Base-by-base conservation (phyloP, 2,888 invertebrate species). In the Volucella zonaria region DNA sequence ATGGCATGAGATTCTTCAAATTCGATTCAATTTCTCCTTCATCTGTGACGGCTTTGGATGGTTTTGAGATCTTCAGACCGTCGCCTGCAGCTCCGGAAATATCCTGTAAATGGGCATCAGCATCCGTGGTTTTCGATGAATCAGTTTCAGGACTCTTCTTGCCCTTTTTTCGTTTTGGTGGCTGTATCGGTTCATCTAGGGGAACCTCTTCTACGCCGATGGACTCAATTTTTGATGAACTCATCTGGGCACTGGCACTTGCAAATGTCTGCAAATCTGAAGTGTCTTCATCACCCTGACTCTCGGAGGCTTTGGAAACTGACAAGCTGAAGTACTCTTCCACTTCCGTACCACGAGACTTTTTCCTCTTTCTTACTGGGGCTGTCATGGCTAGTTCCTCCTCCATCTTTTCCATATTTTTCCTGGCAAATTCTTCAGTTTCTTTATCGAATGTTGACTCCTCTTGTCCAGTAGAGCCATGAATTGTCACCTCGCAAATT, bases 401-500 rank as follows among this genome's bases (percentile, higher is more conserved):
- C n/a, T 94, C 94, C 80, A 93, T 92, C 87, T 91, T 91, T 8
- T 92, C 91, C 58, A 91, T 89, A 6, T 89, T 90, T 80, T 90
- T 85, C 89, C 91, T 87, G 81, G 90, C 89, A 90, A 92, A 89
- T 87, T 92, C 89, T 93, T 94, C 88, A 91, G 92, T 90, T 93
- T 89, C 88, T 58, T 89, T 94, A 88, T 95, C 94, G 9, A 89
- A 89, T 4, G 89, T 88, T n/a, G 89, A 82, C 8, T 89, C 90
- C 1, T 92, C 92, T 8, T 91, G 90, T 1, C 92, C 93, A 8
- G 93, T 90, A 12, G 93, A 92, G 74, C 93, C 93, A 73, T 94
- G 93, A 75, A 94, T 92, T 62, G 94, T 94, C 89, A 96, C 96
- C 89, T 97, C 96, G 51, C 95, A 94, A 73, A 96, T 95, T 0